phyloP scores from a whole-genome alignment of 2,113 vertebrate species.

The Campylomormyrus tamandua region DNA sequence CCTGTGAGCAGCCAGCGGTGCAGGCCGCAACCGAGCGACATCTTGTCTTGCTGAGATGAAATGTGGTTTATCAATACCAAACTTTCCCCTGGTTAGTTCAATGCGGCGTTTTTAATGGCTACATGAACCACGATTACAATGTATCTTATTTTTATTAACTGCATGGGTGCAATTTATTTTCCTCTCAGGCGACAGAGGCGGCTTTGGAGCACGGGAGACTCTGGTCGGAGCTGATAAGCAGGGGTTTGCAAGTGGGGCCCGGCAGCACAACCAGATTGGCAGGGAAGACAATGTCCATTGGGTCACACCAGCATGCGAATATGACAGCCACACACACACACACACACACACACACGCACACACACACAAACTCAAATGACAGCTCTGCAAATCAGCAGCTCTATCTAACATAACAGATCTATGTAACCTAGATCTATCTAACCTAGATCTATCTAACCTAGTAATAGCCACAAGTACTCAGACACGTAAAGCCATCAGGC shows the following conservation, averaged over 20 bases:
- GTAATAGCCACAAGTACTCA: not conserved
- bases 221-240: slow-evolving; percentile 88
- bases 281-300: slow-evolving; percentile 82
- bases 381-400: not conserved
- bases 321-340: slow-evolving; percentile 3
- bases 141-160: slow-evolving; percentile 92
- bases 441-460: not conserved
- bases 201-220: slow-evolving; percentile 68
- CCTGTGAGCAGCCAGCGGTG: slow-evolving; percentile 23
- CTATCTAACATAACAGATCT: not conserved
- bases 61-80: slow-evolving; percentile 50
- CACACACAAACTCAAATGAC: not conserved
- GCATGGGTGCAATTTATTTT: slow-evolving; percentile 92
- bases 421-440: not conserved
- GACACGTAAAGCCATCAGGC: not conserved
- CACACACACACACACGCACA: slow-evolving; percentile 7
- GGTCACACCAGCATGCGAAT: slow-evolving; percentile 40
- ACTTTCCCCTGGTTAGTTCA: slow-evolving; percentile 54
- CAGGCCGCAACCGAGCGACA: slow-evolving; percentile 26
- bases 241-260: slow-evolving; percentile 60
- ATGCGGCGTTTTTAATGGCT: slow-evolving; percentile 62
- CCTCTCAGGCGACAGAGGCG: slow-evolving; percentile 81
- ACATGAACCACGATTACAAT: slow-evolving; percentile 75
- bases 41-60: slow-evolving; percentile 42
- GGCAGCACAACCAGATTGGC: slow-evolving; percentile 83